phyloP scores from a whole-genome alignment of 2,888 invertebrate genomes.

The Stenodera caucasica region DNA sequence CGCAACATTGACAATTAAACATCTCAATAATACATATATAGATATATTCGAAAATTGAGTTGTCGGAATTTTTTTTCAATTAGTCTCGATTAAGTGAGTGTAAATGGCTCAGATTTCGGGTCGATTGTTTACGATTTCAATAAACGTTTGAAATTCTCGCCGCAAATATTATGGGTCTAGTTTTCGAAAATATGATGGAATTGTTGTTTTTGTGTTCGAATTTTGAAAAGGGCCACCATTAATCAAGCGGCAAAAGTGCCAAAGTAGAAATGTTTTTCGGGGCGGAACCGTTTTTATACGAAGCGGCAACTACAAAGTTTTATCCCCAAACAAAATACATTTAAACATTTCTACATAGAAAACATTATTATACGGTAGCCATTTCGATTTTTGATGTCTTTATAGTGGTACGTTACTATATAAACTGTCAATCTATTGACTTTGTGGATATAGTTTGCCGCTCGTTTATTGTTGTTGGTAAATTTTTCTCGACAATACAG shows the following conservation, averaged over 20 bases:
- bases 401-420: constrained; percentile 11
- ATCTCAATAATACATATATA: neutral
- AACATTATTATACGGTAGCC: constrained; percentile 10
- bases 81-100: constrained; percentile 3
- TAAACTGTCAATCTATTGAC: constrained; percentile 11
- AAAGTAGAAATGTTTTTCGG: constrained; percentile 12
- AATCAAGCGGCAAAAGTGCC: constrained; percentile 17
- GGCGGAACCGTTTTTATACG: constrained; percentile 15
- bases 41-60: neutral
- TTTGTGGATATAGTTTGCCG: neutral
- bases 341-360: neutral
- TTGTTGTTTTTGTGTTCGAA: neutral
- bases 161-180: constrained; percentile 9
- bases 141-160: constrained; percentile 5
- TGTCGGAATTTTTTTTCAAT: neutral
- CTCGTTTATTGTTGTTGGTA: neutral
- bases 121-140: constrained; percentile 2
- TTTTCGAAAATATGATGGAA: neutral
- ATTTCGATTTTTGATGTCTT: constrained; percentile 15
- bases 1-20: neutral
- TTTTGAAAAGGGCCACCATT: constrained; percentile 10
- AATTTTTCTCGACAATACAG: neutral
- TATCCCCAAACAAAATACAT: neutral
- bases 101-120: neutral
- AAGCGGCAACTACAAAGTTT: constrained; percentile 18